These are phyloP conservation scores for Sebastolobus altivelis DNA, from an alignment of 2,797 vertebrate species.

Conservation along the genomic window DNA sequence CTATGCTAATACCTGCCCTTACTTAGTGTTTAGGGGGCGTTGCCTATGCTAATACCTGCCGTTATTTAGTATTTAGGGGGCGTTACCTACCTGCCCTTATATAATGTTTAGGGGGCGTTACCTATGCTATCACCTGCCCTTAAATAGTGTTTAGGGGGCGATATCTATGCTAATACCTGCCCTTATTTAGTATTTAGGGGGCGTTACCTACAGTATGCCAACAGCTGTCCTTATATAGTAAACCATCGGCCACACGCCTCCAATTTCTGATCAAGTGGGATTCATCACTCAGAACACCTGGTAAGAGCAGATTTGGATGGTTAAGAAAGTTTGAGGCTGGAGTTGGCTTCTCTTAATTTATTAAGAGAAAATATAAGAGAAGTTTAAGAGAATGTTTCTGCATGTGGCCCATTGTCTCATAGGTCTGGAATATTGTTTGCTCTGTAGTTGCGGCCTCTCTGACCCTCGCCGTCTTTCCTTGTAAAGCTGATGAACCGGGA, in stretches of 20 bases:
- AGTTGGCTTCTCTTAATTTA: background rate
- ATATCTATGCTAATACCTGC: too few species aligned
- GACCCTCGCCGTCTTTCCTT: constrained; percentile 7
- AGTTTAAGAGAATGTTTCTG: background rate
- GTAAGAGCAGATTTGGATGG: background rate
- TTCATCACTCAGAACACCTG: background rate
- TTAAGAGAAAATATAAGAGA: background rate
- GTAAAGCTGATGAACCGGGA: constrained; percentile 41
- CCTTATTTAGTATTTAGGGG: too few species aligned
- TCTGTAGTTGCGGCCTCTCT: background rate
- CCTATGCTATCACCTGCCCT: too few species aligned
- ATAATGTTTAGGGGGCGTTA: too few species aligned
- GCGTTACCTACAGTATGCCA: too few species aligned
- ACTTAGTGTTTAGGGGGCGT: too few species aligned
- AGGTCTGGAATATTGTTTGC: constrained; percentile 9
- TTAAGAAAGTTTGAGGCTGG: background rate
- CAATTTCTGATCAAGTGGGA: background rate
- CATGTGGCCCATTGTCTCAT: background rate
- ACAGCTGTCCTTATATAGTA: background rate
- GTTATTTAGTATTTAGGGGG: too few species aligned
- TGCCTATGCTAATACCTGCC: too few species aligned
- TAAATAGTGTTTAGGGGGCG: too few species aligned
- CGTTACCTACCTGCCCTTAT: too few species aligned
- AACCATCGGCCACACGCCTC: background rate
- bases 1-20: too few species aligned